phyloP scores from a whole-genome alignment of 2,797 vertebrate genomes.

The Erethizon dorsatum region DNA sequence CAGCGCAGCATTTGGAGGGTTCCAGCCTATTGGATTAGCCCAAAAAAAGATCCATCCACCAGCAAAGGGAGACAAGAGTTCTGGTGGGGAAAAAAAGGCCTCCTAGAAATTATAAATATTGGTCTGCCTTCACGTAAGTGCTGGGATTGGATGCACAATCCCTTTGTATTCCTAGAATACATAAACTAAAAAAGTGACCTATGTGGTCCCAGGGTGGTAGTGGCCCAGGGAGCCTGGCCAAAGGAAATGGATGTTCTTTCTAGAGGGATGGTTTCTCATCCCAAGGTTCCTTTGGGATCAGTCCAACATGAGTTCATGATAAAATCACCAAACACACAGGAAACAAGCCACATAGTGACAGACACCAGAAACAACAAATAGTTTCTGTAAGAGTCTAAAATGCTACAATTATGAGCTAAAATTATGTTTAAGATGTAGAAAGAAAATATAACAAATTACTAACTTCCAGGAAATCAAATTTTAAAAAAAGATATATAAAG shows the following conservation, averaged over 20 bases:
- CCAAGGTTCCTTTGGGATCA: background rate
- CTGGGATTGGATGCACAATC: background rate
- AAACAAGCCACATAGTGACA: background rate
- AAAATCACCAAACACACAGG: background rate
- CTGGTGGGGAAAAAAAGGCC: background rate
- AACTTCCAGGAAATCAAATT: background rate
- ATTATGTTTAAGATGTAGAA: slow-evolving; percentile 17
- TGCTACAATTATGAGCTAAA: background rate
- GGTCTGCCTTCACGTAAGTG: background rate
- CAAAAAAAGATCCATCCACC: background rate
- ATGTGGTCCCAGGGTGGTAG: background rate
- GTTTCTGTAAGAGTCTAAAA: slow-evolving; percentile 39
- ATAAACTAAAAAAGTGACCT: background rate
- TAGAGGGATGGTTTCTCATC: background rate
- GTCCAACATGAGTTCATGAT: background rate
- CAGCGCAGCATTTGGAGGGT: background rate
- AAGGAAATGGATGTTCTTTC: slow-evolving; percentile 2
- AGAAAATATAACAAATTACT: background rate
- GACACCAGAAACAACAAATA: slow-evolving; percentile 5
- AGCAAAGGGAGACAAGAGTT: background rate
- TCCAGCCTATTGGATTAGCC: background rate
- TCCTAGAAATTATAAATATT: background rate
- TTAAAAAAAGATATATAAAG: background rate
- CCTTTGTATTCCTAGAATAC: background rate
- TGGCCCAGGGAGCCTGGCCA: background rate